Conservation (phyloP, 2,113 vertebrate genomes). For the Enhydra lutris region DNA sequence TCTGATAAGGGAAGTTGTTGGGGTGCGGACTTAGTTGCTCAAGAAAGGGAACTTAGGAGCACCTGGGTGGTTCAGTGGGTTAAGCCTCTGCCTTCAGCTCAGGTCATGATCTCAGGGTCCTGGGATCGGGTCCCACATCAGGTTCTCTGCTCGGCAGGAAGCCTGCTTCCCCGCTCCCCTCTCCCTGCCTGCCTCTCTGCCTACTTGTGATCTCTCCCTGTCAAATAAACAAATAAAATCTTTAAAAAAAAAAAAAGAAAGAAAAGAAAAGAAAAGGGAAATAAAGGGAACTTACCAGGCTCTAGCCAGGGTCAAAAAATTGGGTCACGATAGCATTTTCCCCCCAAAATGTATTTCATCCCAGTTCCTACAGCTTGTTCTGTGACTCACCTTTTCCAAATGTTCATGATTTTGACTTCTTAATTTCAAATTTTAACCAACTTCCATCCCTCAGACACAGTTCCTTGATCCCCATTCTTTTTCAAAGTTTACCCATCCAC, state of each 20-base stretch:
- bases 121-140: too few relatives aligned
- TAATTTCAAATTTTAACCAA: neutral
- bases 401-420: neutral
- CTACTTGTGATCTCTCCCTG: too few relatives aligned
- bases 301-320: neutral
- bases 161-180: too few relatives aligned
- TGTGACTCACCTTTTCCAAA: neutral
- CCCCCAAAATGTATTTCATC: neutral
- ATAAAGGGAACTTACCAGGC: neutral
- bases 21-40: neutral
- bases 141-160: too few relatives aligned
- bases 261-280: too few relatives aligned
- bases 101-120: too few relatives aligned
- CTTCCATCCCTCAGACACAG: neutral
- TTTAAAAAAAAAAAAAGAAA: too few relatives aligned
- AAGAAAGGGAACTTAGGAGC: neutral
- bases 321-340: neutral
- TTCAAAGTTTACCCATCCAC: neutral
- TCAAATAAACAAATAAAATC: too few relatives aligned
- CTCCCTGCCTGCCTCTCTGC: too few relatives aligned
- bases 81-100: too few relatives aligned
- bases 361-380: neutral
- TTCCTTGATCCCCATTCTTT: neutral
- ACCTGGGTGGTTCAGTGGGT: too few relatives aligned
- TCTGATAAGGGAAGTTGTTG: neutral